phyloP scores from a whole-genome alignment of 2,797 vertebrate species.

The Myotis daubentonii region DNA sequence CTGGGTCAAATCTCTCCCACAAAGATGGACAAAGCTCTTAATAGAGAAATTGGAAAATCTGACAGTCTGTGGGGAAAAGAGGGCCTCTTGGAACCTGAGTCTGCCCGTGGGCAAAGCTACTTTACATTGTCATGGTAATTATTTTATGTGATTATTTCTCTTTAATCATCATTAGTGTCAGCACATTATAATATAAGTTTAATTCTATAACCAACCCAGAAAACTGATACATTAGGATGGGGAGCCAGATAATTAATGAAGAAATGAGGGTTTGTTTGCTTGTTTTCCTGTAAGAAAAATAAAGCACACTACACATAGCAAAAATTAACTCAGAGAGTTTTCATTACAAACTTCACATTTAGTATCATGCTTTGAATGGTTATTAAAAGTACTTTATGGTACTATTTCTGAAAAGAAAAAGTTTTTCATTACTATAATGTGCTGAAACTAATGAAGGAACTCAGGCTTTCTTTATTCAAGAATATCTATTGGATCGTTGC shows the following conservation, averaged over 20 bases:
- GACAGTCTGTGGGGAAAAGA: slow-evolving; percentile 79
- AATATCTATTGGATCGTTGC: neutral
- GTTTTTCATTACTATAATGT: neutral
- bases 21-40: slow-evolving; percentile 72
- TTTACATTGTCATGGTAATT: slow-evolving; percentile 86
- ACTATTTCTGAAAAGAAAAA: neutral
- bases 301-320: neutral
- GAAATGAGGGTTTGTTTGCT: neutral
- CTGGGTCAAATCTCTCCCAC: slow-evolving; percentile 71
- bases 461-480: neutral
- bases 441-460: neutral
- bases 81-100: slow-evolving; percentile 79
- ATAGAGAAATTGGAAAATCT: slow-evolving; percentile 81
- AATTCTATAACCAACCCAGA: neutral
- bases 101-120: slow-evolving; percentile 85
- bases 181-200: slow-evolving; percentile 44
- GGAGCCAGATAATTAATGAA: neutral
- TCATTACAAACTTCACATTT: slow-evolving; percentile 32
- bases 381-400: neutral
- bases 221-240: neutral
- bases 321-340: slow-evolving; percentile 16
- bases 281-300: slow-evolving; percentile 36
- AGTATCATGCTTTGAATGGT: neutral
- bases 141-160: slow-evolving; percentile 80
- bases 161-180: slow-evolving; percentile 75